Percentiles rank a stretch among this genome's conserved stretches.
These are phyloP conservation scores for Lateolabrax maculatus DNA, from an alignment of 2,797 vertebrate genomes.

Conservation along the genomic window DNA sequence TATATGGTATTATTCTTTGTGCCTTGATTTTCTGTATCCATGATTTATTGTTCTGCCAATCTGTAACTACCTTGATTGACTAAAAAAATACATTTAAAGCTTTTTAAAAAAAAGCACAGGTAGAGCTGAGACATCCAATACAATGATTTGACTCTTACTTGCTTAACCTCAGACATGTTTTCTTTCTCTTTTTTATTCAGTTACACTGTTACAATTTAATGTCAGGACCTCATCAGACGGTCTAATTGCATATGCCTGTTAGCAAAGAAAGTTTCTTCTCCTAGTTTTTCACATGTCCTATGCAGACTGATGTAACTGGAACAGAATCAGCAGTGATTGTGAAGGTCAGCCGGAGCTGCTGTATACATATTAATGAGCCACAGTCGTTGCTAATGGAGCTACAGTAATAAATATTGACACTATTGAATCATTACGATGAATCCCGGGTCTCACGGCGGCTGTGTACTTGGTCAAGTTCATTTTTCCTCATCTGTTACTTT, in stretches of 20 bases:
- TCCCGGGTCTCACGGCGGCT: constrained; percentile 26
- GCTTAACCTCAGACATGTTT: not conserved
- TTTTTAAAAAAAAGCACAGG: not conserved
- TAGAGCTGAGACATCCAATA: constrained; percentile 15
- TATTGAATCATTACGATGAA: constrained; percentile 63
- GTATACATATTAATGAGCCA: constrained; percentile 72
- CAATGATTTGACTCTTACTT: constrained; percentile 13
- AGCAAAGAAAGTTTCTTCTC: not conserved
- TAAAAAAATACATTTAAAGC: not conserved
- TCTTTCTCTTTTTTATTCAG: constrained; percentile 7
- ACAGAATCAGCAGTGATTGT: constrained; percentile 39
- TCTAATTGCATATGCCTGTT: not conserved
- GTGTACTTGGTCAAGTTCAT: constrained; percentile 68
- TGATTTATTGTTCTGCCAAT: not conserved
- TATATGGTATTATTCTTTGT: not conserved
- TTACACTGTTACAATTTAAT: constrained; percentile 5
- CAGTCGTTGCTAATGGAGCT: constrained; percentile 68
- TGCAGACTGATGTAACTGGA: constrained; percentile 34
- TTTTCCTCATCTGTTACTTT: constrained; percentile 72
- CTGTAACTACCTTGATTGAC: constrained; percentile 3
- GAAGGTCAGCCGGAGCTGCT: constrained; percentile 66
- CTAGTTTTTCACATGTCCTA: constrained; percentile 13
- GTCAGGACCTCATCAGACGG: constrained; percentile 25
- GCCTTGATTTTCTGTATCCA: not conserved
- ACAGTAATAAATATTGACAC: constrained; percentile 79